Percentiles rank a stretch among this genome's conserved stretches.
phyloP scores from a whole-genome alignment of 2,113 vertebrate species.

The Plotosus lineatus region DNA sequence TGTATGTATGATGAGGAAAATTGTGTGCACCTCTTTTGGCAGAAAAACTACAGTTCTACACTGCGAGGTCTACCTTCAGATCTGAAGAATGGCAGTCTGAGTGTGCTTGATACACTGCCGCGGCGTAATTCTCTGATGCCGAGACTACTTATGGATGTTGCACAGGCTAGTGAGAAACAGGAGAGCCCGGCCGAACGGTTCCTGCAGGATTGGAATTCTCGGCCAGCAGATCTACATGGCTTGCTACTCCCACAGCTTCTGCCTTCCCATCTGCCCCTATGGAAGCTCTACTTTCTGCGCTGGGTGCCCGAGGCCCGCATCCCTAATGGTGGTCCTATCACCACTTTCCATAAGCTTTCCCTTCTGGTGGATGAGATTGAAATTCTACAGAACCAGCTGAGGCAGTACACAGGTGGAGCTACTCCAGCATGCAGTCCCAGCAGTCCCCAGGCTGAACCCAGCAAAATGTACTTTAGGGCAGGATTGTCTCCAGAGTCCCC shows the following conservation, averaged over 20 bases:
- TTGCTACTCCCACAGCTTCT: conserved; percentile 80
- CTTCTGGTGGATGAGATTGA: conserved; percentile 89
- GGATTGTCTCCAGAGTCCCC: conserved; percentile 57
- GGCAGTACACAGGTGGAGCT: conserved; percentile 71
- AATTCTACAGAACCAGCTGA: conserved; percentile 77
- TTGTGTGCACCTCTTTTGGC: conserved; percentile 39
- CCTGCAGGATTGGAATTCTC: conserved; percentile 84
- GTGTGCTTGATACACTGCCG: conserved; percentile 72
- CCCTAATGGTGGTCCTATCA: conserved; percentile 78
- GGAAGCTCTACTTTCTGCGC: conserved; percentile 94
- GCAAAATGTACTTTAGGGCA: conserved; percentile 87
- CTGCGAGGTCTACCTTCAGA: conserved; percentile 75
- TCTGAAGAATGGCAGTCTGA: conserved; percentile 79
- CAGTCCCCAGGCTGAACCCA: conserved; percentile 62
- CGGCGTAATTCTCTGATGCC: conserved; percentile 83
- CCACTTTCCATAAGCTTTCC: conserved; percentile 83
- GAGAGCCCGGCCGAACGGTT: conserved; percentile 78
- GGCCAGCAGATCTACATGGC: conserved; percentile 80
- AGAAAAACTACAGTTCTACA: conserved; percentile 89
- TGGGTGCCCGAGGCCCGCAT: conserved; percentile 96
- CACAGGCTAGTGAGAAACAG: conserved; percentile 62
- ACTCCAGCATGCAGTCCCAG: conserved; percentile 56
- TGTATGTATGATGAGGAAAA: neutral
- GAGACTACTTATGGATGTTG: conserved; percentile 75
- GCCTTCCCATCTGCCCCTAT: conserved; percentile 83